These are phyloP conservation scores for Hoplias malabaricus DNA, from an alignment of 2,113 vertebrate genomes.

Conservation along the genomic window DNA sequence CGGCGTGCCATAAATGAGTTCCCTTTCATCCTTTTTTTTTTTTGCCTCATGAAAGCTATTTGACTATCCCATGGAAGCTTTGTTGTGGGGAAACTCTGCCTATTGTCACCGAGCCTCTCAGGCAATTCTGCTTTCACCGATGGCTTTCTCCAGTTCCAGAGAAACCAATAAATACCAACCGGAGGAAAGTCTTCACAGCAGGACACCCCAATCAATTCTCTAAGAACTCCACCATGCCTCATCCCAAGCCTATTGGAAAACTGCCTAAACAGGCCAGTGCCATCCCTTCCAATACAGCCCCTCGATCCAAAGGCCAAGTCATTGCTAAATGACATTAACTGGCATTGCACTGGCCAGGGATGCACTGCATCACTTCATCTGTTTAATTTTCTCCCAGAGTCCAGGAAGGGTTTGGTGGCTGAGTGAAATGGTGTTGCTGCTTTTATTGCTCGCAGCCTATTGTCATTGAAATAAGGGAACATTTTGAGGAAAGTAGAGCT, in stretches of 20 bases:
- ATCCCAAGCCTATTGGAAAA: background rate
- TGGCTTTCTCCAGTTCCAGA: background rate
- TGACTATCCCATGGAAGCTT: slow-evolving; percentile 27
- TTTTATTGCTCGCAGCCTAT: background rate
- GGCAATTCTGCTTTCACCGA: background rate
- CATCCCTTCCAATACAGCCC: slow-evolving; percentile 5
- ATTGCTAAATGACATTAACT: background rate
- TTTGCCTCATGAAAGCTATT: slow-evolving; percentile 33
- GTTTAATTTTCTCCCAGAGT: background rate
- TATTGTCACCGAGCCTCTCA: slow-evolving; percentile 23
- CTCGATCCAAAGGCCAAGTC: background rate
- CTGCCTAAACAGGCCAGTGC: slow-evolving; percentile 11
- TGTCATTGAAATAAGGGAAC: slow-evolving; percentile 16
- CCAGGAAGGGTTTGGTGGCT: background rate
- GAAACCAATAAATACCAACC: slow-evolving; percentile 31
- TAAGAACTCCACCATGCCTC: background rate
- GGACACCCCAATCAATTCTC: slow-evolving; percentile 11
- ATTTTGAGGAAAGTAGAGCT: background rate
- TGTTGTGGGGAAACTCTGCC: background rate
- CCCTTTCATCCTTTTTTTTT: slow-evolving; percentile 26
- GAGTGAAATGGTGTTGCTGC: background rate
- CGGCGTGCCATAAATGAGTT: slow-evolving; percentile 4
- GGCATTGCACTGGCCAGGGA: background rate
- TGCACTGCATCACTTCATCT: background rate
- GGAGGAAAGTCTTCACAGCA: slow-evolving; percentile 13